Conservation (phyloP, 2,888 invertebrate genomes). For the Dasypogon diadema region DNA sequence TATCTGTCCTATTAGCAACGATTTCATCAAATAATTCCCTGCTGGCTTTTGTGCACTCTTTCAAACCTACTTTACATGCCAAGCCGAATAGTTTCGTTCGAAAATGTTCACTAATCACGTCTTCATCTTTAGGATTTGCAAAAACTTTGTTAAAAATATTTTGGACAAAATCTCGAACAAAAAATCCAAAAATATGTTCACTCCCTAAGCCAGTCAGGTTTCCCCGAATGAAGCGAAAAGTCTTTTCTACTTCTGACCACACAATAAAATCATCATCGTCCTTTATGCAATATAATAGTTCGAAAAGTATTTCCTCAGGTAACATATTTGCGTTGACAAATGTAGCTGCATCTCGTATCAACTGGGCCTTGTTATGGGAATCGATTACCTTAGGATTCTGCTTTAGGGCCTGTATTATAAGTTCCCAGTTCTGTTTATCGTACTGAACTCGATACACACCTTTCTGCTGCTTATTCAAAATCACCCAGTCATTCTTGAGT, state of each 20-base stretch:
- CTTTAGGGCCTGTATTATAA: constrained; percentile 74
- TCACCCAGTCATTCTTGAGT: constrained; percentile 63
- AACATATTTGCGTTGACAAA: neutral
- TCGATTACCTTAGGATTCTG: constrained; percentile 76
- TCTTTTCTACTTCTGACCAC: constrained; percentile 73
- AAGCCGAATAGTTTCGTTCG: neutral
- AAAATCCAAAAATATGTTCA: constrained; percentile 60
- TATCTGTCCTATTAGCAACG: neutral
- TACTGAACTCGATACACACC: constrained; percentile 77
- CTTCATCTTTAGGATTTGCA: neutral
- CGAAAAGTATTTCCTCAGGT: constrained; percentile 61
- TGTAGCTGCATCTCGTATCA: constrained; percentile 80
- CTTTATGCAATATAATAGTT: constrained; percentile 72
- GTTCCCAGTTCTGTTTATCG: constrained; percentile 75
- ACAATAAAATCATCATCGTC: constrained; percentile 76
- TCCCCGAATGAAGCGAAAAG: constrained; percentile 58
- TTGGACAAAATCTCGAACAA: constrained; percentile 60
- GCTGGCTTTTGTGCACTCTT: neutral
- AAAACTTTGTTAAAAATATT: neutral
- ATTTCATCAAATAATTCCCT: neutral
- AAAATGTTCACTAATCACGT: neutral
- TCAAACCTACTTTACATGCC: constrained; percentile 11
- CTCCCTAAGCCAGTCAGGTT: constrained; percentile 61
- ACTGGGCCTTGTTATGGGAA: constrained; percentile 83
- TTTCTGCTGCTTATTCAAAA: constrained; percentile 66